phyloP scores from a whole-genome alignment of 1,140 invertebrate genomes.

The Hyposmocoma kahamanoa region DNA sequence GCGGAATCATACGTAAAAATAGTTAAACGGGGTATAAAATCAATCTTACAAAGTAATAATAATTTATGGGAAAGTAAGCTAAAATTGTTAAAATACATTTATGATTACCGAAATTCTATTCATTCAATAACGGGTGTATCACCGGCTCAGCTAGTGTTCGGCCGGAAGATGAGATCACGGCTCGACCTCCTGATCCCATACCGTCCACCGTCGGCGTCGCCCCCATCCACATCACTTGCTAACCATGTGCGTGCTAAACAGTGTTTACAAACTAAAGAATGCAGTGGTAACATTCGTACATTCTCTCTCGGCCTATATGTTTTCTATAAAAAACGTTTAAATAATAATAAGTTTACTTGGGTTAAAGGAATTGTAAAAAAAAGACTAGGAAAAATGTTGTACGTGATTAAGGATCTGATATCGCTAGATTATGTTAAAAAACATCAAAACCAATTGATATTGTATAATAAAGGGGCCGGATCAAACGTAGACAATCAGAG shows the following conservation, averaged over 20 bases:
- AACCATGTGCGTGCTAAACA: background rate
- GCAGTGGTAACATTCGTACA: background rate
- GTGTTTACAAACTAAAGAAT: constrained; percentile 2
- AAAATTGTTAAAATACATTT: background rate
- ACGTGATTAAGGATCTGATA: constrained; percentile 1
- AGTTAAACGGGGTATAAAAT: constrained; percentile 7
- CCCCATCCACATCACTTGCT: background rate
- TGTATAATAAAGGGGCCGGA: too few relatives aligned
- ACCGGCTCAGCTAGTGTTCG: constrained; percentile 6
- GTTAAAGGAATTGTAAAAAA: constrained; percentile 1
- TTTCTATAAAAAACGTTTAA: constrained; percentile 4
- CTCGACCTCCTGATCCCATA: constrained; percentile 2
- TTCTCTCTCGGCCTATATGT: background rate
- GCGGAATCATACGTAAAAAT: constrained; percentile 7
- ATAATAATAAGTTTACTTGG: constrained; percentile 7
- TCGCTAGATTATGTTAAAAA: background rate
- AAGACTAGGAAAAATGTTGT: constrained; percentile 6
- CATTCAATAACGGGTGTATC: constrained; percentile 6
- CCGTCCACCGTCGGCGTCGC: background rate
- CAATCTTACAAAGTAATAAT: background rate
- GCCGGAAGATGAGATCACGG: background rate
- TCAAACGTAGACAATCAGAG: too few relatives aligned
- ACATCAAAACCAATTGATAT: constrained; percentile 7
- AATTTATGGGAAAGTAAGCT: background rate
- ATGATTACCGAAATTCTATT: constrained; percentile 6